Conservation (phyloP, 2,113 vertebrate species). For the Cynoglossus semilaevis region DNA sequence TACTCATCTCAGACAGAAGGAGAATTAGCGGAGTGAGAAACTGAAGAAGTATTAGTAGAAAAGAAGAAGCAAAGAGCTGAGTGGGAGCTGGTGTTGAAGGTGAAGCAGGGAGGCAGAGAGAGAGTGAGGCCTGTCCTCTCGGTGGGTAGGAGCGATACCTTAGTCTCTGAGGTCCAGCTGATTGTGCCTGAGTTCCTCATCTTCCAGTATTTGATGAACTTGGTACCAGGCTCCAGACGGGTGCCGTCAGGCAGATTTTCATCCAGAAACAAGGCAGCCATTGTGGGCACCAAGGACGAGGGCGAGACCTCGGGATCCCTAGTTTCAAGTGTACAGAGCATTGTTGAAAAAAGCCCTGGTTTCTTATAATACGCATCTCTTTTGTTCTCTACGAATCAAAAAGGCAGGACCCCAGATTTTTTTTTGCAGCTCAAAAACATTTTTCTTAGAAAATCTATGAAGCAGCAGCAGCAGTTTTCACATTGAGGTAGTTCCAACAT, state of each 20-base stretch:
- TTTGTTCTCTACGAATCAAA: constrained; percentile 74
- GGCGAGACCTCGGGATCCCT: constrained; percentile 85
- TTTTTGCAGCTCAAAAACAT: constrained; percentile 69
- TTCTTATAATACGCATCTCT: constrained; percentile 67
- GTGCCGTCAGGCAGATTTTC: constrained; percentile 98
- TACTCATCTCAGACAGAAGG: constrained; percentile 27
- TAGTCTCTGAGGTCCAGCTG: constrained; percentile 92
- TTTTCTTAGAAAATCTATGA: constrained; percentile 76
- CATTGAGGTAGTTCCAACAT: constrained; percentile 76
- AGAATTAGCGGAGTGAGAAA: constrained; percentile 32
- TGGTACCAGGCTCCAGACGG: constrained; percentile 88
- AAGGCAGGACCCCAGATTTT: constrained; percentile 72
- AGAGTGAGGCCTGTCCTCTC: constrained; percentile 60
- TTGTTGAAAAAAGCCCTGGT: constrained; percentile 78
- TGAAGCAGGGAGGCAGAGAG: constrained; percentile 49
- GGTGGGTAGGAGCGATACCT: constrained; percentile 74
- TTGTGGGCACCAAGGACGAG: constrained; percentile 85
- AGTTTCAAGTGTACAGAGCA: constrained; percentile 81
- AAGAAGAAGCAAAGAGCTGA: constrained; percentile 46
- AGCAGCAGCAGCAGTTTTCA: constrained; percentile 78
- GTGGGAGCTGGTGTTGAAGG: constrained; percentile 45
- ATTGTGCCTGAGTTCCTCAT: constrained; percentile 96
- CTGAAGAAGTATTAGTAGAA: constrained; percentile 56
- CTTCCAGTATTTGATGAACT: constrained; percentile 97
- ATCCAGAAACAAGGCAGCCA: constrained; percentile 96